Evolutionary conservation across 2,113 vertebrate genomes (phyloP).

Genomic region (Notarius lentiginosus): DNA sequence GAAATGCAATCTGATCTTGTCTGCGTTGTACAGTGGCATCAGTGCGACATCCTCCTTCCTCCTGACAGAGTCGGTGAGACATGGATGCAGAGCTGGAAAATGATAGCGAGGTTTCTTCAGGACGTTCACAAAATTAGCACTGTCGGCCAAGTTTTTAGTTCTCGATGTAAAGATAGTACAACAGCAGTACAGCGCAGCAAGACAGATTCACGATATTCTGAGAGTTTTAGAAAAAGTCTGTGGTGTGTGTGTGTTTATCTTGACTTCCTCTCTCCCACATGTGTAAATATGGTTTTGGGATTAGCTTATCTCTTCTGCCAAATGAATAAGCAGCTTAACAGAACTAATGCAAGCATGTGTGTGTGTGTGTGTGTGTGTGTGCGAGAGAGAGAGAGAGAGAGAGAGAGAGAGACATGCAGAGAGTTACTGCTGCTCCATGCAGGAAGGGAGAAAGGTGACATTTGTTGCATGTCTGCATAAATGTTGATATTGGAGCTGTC

Average conservation of each 20-base stretch:
- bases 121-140: not conserved
- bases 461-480: constrained; percentile 10
- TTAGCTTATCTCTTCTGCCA: constrained; percentile 55
- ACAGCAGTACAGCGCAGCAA: not conserved
- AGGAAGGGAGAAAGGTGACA: constrained; percentile 22
- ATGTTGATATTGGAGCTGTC: constrained; percentile 12
- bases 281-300: constrained; percentile 54
- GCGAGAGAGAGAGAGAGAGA: constrained; percentile 43
- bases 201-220: not conserved
- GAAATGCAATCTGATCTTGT: constrained; percentile 21
- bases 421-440: not conserved
- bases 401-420: constrained; percentile 11
- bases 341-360: constrained; percentile 17
- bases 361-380: constrained; percentile 1
- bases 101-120: not conserved
- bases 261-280: constrained; percentile 34
- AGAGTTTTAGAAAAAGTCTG: not conserved
- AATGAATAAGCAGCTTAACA: constrained; percentile 57
- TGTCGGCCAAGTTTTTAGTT: not conserved
- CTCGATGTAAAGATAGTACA: not conserved
- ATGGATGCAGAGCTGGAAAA: not conserved
- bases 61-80: not conserved
- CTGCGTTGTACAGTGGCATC: constrained; percentile 21
- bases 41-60: constrained; percentile 1
- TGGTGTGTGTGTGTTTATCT: not conserved